These are phyloP conservation scores for Myotis brandtii DNA, from an alignment of 2,113 vertebrate genomes.

Conservation along the genomic window DNA sequence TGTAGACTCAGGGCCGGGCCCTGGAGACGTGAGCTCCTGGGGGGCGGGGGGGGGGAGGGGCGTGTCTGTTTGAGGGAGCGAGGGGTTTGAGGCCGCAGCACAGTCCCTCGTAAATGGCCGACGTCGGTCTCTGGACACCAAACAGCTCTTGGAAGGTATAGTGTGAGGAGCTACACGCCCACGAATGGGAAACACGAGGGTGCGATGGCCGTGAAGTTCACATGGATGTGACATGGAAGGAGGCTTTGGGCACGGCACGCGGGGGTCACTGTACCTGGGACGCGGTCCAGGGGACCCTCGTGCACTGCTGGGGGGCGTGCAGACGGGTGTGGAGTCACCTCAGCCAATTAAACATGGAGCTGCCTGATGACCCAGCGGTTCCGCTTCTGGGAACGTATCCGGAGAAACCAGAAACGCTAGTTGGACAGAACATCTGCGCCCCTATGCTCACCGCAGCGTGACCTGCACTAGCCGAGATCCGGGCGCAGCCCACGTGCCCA, in stretches of 20 bases:
- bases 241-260: neutral
- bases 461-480: neutral
- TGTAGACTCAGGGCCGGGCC: neutral
- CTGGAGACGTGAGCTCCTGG: neutral
- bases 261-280: conserved; percentile 19
- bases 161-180: conserved; percentile 59
- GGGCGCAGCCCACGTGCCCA: neutral
- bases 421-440: neutral
- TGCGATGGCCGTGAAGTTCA: conserved; percentile 48
- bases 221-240: conserved; percentile 43
- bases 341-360: neutral
- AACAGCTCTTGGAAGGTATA: conserved; percentile 55
- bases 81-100: neutral
- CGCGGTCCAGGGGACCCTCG: neutral
- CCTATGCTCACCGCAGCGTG: neutral
- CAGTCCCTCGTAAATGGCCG: neutral
- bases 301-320: neutral
- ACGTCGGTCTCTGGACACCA: conserved; percentile 50
- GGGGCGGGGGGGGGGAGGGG: neutral
- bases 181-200: conserved; percentile 58
- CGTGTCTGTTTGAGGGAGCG: neutral
- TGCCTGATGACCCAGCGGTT: neutral
- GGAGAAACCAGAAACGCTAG: neutral
- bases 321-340: neutral
- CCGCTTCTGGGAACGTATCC: neutral